phyloP scores from a whole-genome alignment of 2,797 vertebrate species.

The Pangasius sanitwongsei region DNA sequence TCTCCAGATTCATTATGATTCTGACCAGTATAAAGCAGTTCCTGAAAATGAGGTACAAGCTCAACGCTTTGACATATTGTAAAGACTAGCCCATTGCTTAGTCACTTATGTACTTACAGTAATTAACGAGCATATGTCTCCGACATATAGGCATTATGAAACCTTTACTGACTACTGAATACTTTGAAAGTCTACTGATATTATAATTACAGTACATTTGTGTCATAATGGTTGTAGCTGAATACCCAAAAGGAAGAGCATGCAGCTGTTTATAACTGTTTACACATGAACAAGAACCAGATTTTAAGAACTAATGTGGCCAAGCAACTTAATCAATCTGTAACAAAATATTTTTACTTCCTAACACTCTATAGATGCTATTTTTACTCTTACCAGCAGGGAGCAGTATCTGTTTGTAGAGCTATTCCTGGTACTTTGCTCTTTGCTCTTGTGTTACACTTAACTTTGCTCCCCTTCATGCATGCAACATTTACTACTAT shows the following conservation, averaged over 20 bases:
- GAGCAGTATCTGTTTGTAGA: not conserved
- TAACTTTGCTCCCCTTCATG: not conserved
- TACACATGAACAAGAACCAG: not conserved
- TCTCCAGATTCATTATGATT: too few species aligned
- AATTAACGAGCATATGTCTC: not conserved
- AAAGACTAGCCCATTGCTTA: not conserved
- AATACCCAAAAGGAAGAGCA: too few species aligned
- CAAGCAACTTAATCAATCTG: too few species aligned
- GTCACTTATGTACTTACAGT: too few species aligned
- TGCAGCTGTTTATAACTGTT: too few species aligned
- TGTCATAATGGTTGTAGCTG: too few species aligned
- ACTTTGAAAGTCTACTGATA: too few species aligned
- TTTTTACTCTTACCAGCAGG: not conserved
- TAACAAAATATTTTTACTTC: not conserved
- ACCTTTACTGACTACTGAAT: too few species aligned
- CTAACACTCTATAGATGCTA: not conserved
- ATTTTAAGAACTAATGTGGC: not conserved
- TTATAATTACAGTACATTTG: too few species aligned
- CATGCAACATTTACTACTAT: not conserved
- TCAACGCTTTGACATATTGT: not conserved
- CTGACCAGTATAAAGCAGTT: too few species aligned
- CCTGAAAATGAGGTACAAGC: not conserved
- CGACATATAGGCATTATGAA: too few species aligned
- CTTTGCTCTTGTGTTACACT: conserved; percentile 16
- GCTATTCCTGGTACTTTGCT: not conserved